A percentile compares a stretch with the other conserved stretches of the same genome.
Evolutionary conservation across 2,888 invertebrate genomes (phyloP).

Genomic region (Schizotus pectinicornis): DNA sequence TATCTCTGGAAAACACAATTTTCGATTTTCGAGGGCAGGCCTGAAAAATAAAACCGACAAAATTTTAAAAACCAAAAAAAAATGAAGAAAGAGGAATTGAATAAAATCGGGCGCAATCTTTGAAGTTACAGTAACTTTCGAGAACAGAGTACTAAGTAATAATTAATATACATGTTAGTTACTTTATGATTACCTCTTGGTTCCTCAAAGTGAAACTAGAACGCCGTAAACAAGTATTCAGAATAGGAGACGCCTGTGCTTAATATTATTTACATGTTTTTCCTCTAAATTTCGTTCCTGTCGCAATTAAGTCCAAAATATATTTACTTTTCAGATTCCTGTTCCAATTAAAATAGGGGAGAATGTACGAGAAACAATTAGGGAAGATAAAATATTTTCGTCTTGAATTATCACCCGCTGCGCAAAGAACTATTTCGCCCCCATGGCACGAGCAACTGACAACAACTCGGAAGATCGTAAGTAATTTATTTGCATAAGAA

Average conservation of each 20-base stretch:
- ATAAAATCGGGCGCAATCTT: no score
- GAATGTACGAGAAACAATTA: constrained; percentile 4
- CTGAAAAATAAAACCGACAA: no score
- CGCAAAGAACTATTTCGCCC: neutral
- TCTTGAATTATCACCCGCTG: constrained; percentile 10
- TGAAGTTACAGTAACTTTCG: no score
- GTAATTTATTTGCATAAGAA: neutral
- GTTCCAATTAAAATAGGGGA: constrained; percentile 1
- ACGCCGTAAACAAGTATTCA: neutral
- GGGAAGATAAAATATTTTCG: constrained; percentile 7
- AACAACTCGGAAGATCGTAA: neutral
- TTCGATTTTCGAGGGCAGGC: no score
- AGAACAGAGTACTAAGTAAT: neutral
- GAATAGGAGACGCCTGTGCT: neutral
- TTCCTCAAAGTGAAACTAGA: neutral
- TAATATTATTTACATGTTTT: neutral
- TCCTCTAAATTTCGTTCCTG: neutral
- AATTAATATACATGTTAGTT: neutral
- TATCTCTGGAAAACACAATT: no score
- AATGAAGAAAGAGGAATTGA: no score
- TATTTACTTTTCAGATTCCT: constrained; percentile 1
- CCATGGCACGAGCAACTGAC: neutral
- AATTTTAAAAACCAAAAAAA: no score
- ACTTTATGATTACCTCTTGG: neutral
- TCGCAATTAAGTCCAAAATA: constrained; percentile 2